Evolutionary conservation across 2,113 vertebrate genomes (phyloP).

Genomic region (Trinectes maculatus): DNA sequence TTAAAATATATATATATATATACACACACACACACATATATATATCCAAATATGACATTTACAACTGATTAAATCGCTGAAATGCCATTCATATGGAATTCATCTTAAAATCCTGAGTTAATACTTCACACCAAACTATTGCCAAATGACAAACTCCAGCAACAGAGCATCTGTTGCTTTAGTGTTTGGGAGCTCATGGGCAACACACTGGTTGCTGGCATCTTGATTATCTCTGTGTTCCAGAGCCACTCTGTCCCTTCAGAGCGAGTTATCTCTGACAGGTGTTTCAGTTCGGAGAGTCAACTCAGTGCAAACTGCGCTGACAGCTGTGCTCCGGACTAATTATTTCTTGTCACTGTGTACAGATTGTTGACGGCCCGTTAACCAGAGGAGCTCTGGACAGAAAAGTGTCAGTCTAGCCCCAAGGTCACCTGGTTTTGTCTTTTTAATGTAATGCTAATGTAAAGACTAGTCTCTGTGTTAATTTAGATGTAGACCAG

Average conservation of each 20-base stretch:
- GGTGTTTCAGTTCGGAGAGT: constrained; percentile 53
- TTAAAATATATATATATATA: too few relatives aligned
- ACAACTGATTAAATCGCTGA: constrained; percentile 16
- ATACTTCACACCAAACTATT: neutral
- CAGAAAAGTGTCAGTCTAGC: constrained; percentile 13
- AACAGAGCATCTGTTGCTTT: neutral
- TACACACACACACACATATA: too few relatives aligned
- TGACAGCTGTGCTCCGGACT: constrained; percentile 48
- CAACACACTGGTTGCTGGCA: neutral
- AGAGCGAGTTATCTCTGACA: constrained; percentile 43
- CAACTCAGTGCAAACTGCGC: constrained; percentile 55
- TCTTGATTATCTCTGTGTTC: constrained; percentile 22
- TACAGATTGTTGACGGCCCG: constrained; percentile 27
- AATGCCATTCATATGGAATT: constrained; percentile 6
- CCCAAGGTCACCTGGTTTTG: constrained; percentile 23
- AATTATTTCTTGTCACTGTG: constrained; percentile 64
- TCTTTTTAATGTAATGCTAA: constrained; percentile 15
- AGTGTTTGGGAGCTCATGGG: constrained; percentile 6
- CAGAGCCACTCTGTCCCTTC: constrained; percentile 15
- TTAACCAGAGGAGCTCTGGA: constrained; percentile 28
- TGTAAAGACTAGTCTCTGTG: constrained; percentile 12
- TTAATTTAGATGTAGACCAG: neutral
- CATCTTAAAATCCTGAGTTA: neutral
- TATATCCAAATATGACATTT: constrained; percentile 31
- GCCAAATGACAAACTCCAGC: neutral